Evolutionary conservation across 1,140 invertebrate genomes (phyloP), one percentile per base, ranked within the genome.

Genomic region (Orussus abietinus): DNA sequence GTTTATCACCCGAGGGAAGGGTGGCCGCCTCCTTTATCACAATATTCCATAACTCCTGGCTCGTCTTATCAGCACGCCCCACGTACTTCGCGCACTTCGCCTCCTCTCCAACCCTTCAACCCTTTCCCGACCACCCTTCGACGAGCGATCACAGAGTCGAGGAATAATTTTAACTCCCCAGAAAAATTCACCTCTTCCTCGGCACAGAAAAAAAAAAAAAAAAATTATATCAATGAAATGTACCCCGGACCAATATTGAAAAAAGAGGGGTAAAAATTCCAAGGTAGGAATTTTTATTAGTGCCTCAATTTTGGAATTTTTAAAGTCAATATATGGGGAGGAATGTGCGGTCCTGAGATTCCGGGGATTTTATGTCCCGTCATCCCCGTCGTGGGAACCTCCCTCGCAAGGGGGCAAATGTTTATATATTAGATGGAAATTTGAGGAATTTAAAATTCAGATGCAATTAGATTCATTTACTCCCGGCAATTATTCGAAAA

Each of bases 401-500:
- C 5, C 30, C 30, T 5, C 31, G 14, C 18, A 10, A 33, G 15
- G 12, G 31, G 32, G 14, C n/a, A n/a, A 19, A n/a, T n/a, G n/a
- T n/a, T n/a, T 25, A 7, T n/a, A 25, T 55, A 64, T 66, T 64
- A 64, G 60, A 64, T 66, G 62, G 56, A 66, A 66, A 66, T 66
- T 38, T 38, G 41, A 31, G 19, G 22, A 51, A 66, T 66, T 66
- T 66, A 66, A 66, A 64, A 62, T 66, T 64, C 55, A 66, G 59
- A 64, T 66, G 64, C 62, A 66, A 66, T 64, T 66, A 66, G 59
- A 66, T 63, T 63, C 64, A 66, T 64, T 66, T 66, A 64, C 60
- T 57, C 43, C 45, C 48, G 51, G 53, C 57, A 66, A 64, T 63
- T 66, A 64, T 64, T 64, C 59, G 53, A 42, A 20, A 19, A 42